Percentiles rank a stretch among this genome's conserved stretches.
These are phyloP conservation scores for Parauchenoglanis ngamensis DNA, from an alignment of 2,797 vertebrate genomes.

Conservation along the genomic window DNA sequence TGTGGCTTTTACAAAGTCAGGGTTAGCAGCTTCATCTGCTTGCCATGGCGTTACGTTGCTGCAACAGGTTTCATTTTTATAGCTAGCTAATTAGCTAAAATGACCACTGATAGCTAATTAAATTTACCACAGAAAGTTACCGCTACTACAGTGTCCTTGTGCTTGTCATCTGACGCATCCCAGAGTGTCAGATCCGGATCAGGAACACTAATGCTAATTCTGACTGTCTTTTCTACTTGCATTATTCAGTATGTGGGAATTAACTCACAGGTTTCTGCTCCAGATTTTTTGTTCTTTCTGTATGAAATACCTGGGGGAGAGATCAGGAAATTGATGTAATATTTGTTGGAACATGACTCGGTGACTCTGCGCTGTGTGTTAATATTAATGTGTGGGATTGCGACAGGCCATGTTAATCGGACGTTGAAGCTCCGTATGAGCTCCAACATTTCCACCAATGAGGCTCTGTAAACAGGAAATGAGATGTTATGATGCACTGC, in stretches of 20 bases:
- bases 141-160: neutral
- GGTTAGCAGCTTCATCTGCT: neutral
- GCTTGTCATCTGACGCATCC: neutral
- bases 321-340: neutral
- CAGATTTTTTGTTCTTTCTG: neutral
- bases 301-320: conserved; percentile 7
- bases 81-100: neutral
- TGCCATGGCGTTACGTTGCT: neutral
- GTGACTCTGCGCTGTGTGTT: neutral
- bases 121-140: neutral
- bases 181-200: neutral
- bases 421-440: neutral
- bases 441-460: neutral
- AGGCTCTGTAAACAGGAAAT: conserved; percentile 17
- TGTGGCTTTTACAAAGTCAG: neutral
- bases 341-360: neutral
- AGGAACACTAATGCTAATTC: neutral
- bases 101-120: too few relatives aligned
- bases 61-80: neutral
- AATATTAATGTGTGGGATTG: neutral
- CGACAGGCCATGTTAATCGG: neutral
- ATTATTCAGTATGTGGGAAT: neutral
- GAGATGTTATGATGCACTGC: neutral
- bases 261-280: neutral
- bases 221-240: neutral